Evolutionary conservation across 2,797 vertebrate species (phyloP), one percentile per base, ranked within the genome.

Genomic region (Melanotaenia parkinsoni): DNA sequence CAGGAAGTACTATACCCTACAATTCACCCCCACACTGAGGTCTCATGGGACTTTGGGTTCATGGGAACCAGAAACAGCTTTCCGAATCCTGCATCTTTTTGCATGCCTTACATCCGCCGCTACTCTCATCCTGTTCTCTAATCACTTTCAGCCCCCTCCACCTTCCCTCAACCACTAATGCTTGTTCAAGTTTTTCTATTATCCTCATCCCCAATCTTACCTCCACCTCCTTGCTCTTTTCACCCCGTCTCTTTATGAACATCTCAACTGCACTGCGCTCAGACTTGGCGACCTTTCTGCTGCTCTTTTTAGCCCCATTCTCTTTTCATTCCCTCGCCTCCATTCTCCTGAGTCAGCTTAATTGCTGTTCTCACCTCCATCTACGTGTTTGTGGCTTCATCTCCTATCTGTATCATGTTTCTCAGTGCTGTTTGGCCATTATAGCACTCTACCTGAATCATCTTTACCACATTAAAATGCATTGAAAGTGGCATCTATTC

Each of bases 291-390:
- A 88, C 85, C 89, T 88, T 72, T 83, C 56, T 5, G 43, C 80
- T 74, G 72, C 76, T 88, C 77, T 62, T 84, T 83, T 83, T 57
- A 65, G 56, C 69, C 80, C 67, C 40, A 0, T 65, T 60, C 71
- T 77, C 58, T 38, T 83, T 80, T 81, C 68, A 68, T 74, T 84
- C 63, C 59, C 80, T 71, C 35, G 18, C 68, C 74, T 86, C 74
- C 58, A 24, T 88, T 85, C 80, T 81, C 81, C 89, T 81, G 87
- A 89, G 82, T 92, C 90, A 90, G 84, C 86, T 86, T 91, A 91
- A 92, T 90, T 91, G 87, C 81, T 67, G 68, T 75, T 76, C 77
- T 63, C 54, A 69, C 50, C 63, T 86, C 84, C 77, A 63, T 86
- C 85, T 89, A 78, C 56, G 30, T 73, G 76, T 80, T 84, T 72